phyloP scores from a whole-genome alignment of 2,113 vertebrate genomes.

The Leptobrachium ailaonicum region DNA sequence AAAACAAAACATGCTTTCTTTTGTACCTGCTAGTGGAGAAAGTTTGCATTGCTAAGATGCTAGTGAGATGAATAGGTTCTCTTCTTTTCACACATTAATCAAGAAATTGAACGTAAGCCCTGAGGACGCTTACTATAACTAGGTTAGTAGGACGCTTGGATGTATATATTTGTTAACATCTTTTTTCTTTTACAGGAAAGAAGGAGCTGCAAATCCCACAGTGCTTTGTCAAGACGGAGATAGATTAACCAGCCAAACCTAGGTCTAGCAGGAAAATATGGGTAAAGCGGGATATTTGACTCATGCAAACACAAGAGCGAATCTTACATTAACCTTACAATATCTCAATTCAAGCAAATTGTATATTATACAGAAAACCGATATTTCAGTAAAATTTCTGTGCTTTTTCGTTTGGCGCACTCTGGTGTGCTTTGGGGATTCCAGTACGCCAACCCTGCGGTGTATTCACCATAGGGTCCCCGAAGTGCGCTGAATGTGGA shows the following conservation, averaged over 20 bases:
- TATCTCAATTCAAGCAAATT: no score
- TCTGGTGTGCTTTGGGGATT: no score
- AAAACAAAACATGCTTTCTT: not conserved
- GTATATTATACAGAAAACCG: no score
- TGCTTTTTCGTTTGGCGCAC: no score
- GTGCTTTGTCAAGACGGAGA: not conserved
- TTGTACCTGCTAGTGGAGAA: not conserved
- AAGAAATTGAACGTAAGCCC: not conserved
- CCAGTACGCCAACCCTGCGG: no score
- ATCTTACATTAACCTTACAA: no score
- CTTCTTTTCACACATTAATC: not conserved
- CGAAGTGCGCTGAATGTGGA: no score
- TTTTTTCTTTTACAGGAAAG: not conserved
- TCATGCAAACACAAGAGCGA: no score
- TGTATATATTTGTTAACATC: not conserved
- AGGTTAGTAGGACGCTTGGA: not conserved
- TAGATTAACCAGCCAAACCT: not conserved
- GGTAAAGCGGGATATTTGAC: no score
- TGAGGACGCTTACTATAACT: not conserved
- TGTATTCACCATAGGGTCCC: no score
- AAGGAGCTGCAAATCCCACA: not conserved
- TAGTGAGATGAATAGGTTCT: not conserved
- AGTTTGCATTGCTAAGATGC: not conserved
- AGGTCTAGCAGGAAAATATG: no score
- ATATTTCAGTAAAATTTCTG: no score